Evolutionary conservation across 92 coral and sea anemone genomes (phyloP).

Genomic region (Hydrozoanthus gracilis): DNA sequence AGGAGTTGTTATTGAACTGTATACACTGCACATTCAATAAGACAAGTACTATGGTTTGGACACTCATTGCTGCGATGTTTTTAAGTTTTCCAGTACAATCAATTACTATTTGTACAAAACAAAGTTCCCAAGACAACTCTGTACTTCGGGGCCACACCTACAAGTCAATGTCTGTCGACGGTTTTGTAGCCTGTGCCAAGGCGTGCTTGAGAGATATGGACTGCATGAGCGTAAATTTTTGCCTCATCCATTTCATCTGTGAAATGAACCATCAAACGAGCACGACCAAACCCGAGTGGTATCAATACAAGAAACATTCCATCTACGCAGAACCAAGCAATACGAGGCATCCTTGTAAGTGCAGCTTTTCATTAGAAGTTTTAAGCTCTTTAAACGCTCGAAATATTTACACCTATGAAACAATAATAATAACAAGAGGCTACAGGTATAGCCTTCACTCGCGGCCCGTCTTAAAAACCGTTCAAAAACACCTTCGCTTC

Average conservation of each 20-base stretch:
- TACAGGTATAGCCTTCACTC: too few relatives aligned
- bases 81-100: background rate
- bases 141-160: conserved; percentile 13
- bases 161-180: background rate
- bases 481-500: too few relatives aligned
- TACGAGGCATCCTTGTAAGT: conserved; percentile 12
- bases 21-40: too few relatives aligned
- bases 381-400: background rate
- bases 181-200: background rate
- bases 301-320: background rate
- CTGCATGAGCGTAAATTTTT: conserved; percentile 21
- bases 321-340: conserved; percentile 1
- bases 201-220: background rate
- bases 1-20: too few relatives aligned
- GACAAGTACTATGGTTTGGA: background rate
- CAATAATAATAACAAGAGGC: too few relatives aligned
- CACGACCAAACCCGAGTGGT: conserved; percentile 7
- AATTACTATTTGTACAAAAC: background rate
- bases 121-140: background rate
- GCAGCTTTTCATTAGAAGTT: background rate
- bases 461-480: too few relatives aligned
- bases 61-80: background rate
- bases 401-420: background rate
- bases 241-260: conserved; percentile 1
- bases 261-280: conserved; percentile 27